These are phyloP conservation scores for Hemichromis elongatus DNA, from an alignment of 2,113 vertebrate genomes.

Conservation along the genomic window DNA sequence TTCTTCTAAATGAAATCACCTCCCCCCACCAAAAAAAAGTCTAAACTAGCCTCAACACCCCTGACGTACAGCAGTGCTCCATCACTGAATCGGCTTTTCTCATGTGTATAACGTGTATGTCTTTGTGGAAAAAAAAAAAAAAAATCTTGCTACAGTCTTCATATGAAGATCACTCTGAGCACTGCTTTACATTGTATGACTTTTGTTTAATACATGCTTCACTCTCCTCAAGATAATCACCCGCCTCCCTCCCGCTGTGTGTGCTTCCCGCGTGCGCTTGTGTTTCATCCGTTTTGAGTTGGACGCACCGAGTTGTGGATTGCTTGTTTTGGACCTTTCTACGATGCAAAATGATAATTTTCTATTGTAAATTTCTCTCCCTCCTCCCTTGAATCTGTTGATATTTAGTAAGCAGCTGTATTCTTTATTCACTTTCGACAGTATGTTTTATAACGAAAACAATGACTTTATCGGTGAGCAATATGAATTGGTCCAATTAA, in stretches of 20 bases:
- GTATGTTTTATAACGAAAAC: constrained; percentile 72
- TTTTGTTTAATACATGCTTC: constrained; percentile 28
- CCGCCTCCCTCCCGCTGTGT: not conserved
- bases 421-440: constrained; percentile 67
- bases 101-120: constrained; percentile 50
- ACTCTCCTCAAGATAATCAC: not conserved
- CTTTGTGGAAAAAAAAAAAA: constrained; percentile 42
- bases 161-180: constrained; percentile 17
- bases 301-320: constrained; percentile 13
- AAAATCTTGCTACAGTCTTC: constrained; percentile 7
- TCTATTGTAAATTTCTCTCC: constrained; percentile 63
- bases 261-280: constrained; percentile 24
- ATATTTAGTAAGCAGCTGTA: constrained; percentile 65
- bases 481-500: constrained; percentile 69
- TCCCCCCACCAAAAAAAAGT: not conserved
- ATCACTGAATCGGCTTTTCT: constrained; percentile 15
- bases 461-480: constrained; percentile 63
- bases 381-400: constrained; percentile 48
- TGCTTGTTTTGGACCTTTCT: constrained; percentile 52
- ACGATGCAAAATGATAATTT: constrained; percentile 44
- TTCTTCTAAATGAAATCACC: not conserved
- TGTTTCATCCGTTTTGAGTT: constrained; percentile 33
- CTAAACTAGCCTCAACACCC: constrained; percentile 13
- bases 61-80: constrained; percentile 8
- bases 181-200: constrained; percentile 39